These are phyloP conservation scores for Chromis chromis DNA, from an alignment of 2,797 vertebrate species.

Conservation along the genomic window DNA sequence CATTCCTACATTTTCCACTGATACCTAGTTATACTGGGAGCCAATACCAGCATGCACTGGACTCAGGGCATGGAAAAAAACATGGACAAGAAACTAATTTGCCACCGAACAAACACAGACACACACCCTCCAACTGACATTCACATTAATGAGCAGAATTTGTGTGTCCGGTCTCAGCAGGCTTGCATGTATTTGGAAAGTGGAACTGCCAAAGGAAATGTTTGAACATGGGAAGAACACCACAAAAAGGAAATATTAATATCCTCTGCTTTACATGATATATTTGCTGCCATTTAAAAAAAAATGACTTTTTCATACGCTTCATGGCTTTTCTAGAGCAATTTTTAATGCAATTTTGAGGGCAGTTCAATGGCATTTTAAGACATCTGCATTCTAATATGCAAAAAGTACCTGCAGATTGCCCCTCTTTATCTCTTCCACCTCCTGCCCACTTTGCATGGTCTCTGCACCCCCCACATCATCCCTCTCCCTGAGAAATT, in stretches of 20 bases:
- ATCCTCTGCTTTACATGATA: conserved; percentile 37
- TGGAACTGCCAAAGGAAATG: conserved; percentile 69
- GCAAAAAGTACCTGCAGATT: conserved; percentile 13
- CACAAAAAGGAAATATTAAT: conserved; percentile 55
- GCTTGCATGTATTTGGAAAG: conserved; percentile 62
- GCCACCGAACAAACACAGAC: conserved; percentile 41
- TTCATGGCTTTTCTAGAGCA: conserved; percentile 8
- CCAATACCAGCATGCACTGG: conserved; percentile 35
- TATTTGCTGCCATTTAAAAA: conserved; percentile 36
- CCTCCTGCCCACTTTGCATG: conserved; percentile 47
- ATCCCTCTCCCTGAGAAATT: conserved; percentile 54
- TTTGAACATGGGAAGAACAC: conserved; percentile 52
- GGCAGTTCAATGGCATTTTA: neutral
- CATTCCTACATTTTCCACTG: conserved; percentile 57
- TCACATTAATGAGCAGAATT: conserved; percentile 68
- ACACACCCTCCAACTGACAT: conserved; percentile 50
- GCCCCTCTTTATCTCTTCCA: conserved; percentile 44
- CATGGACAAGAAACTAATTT: conserved; percentile 53
- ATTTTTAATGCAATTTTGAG: conserved; percentile 4
- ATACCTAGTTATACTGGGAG: conserved; percentile 30
- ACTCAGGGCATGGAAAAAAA: conserved; percentile 57
- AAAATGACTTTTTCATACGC: conserved; percentile 35
- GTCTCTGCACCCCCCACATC: conserved; percentile 49
- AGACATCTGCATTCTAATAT: neutral
- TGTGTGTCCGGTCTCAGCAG: conserved; percentile 47